These are phyloP conservation scores for Gymnosoma rotundatum DNA, from an alignment of 2,888 invertebrate genomes.

Conservation along the genomic window DNA sequence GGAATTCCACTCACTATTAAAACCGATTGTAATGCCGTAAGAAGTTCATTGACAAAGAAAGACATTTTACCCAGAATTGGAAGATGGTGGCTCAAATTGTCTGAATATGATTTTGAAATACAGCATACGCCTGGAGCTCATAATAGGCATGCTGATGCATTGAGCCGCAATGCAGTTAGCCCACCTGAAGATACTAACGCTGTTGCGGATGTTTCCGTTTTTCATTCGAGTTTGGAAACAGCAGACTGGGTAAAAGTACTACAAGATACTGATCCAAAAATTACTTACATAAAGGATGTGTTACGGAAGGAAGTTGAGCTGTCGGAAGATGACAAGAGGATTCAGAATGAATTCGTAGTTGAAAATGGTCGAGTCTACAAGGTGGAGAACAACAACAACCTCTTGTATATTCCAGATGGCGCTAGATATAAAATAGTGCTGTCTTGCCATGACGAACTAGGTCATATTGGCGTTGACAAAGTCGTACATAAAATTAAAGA, in stretches of 20 bases:
- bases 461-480: slow-evolving; percentile 8
- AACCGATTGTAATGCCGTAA: slow-evolving; percentile 53
- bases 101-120: slow-evolving; percentile 1
- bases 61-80: slow-evolving; percentile 14
- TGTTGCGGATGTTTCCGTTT: slow-evolving; percentile 21
- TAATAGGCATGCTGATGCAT: slow-evolving; percentile 40
- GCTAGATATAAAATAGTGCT: slow-evolving; percentile 26
- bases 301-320: slow-evolving; percentile 8
- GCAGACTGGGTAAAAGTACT: slow-evolving; percentile 14
- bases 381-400: too few relatives aligned
- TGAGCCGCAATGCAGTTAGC: slow-evolving; percentile 20
- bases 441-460: neutral
- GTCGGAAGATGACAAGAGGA: slow-evolving; percentile 1
- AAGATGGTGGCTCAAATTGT: slow-evolving; percentile 8
- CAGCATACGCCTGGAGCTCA: neutral
- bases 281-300: slow-evolving; percentile 9
- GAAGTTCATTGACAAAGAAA: slow-evolving; percentile 7
- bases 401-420: too few relatives aligned
- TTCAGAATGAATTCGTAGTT: neutral
- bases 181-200: slow-evolving; percentile 15
- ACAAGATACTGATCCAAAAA: slow-evolving; percentile 15
- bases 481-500: slow-evolving; percentile 47
- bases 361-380: slow-evolving; percentile 1
- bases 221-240: slow-evolving; percentile 31
- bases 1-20: slow-evolving; percentile 43